A percentile compares a stretch with the other conserved stretches of the same genome.
These are phyloP conservation scores for Halocynthia aurantium DNA, from an alignment of 23 tunicate genomes.

Conservation along the genomic window DNA sequence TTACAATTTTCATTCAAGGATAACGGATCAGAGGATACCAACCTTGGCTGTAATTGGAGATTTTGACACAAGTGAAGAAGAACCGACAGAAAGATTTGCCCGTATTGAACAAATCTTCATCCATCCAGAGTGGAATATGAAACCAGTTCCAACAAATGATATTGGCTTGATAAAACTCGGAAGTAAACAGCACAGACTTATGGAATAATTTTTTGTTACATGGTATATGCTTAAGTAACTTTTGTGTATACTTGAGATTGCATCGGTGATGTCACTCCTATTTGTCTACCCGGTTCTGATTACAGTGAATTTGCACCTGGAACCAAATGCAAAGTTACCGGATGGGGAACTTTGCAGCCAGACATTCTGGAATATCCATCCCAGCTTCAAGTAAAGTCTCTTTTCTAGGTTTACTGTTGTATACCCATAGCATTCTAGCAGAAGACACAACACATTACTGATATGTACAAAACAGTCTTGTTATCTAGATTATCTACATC, in stretches of 20 bases:
- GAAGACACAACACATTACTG: no score
- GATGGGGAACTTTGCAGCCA: conserved; percentile 4
- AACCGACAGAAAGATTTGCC: background rate
- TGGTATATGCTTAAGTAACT: no score
- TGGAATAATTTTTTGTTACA: no score
- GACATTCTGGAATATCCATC: background rate
- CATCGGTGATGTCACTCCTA: background rate
- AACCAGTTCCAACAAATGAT: conserved; percentile 10
- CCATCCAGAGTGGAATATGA: background rate
- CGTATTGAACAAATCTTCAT: background rate
- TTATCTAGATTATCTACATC: no score
- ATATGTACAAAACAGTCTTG: no score
- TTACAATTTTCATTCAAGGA: background rate
- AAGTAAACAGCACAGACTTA: background rate
- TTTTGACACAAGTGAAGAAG: conserved; percentile 1
- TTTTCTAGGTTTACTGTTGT: background rate
- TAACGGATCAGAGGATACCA: background rate
- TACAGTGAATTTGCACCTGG: conserved; percentile 2
- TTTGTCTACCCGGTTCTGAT: conserved; percentile 6
- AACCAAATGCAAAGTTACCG: background rate
- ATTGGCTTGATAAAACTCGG: conserved; percentile 3
- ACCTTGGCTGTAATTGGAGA: conserved; percentile 9
- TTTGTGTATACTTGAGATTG: background rate
- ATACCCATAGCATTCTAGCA: no score
- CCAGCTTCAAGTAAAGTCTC: background rate